These are phyloP conservation scores for Meteorus colon DNA, from an alignment of 2,888 invertebrate genomes.

Conservation along the genomic window DNA sequence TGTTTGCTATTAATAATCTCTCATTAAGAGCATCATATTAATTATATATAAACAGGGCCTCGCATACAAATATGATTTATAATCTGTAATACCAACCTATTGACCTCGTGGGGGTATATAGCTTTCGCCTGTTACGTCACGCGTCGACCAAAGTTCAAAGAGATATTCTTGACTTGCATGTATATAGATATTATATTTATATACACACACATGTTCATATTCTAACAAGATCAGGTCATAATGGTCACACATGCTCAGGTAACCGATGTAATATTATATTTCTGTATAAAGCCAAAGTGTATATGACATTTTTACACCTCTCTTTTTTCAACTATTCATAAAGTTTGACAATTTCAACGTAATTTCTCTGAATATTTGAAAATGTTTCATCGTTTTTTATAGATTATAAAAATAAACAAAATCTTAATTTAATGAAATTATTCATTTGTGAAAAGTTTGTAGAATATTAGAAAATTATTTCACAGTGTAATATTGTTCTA, in stretches of 20 bases:
- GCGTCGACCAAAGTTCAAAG: constrained; percentile 21
- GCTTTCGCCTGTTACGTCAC: constrained; percentile 13
- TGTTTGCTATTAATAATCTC: background rate
- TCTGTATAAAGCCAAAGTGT: background rate
- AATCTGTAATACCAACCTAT: constrained; percentile 3
- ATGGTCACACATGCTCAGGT: background rate
- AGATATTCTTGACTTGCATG: constrained; percentile 4
- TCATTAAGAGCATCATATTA: background rate
- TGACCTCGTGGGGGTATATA: constrained; percentile 5
- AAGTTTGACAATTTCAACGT: background rate
- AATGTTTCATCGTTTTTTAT: background rate
- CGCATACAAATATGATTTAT: background rate
- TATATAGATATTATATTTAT: background rate
- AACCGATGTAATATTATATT: background rate
- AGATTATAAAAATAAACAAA: background rate
- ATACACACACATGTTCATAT: background rate
- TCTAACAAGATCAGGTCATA: background rate
- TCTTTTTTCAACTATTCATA: background rate
- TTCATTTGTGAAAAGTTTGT: background rate
- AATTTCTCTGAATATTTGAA: background rate
- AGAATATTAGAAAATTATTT: background rate
- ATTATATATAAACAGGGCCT: background rate
- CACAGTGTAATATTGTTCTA: too few relatives aligned
- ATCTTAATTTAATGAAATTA: background rate
- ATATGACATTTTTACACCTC: background rate